phyloP scores from a whole-genome alignment of 1,140 invertebrate species.

The Magallana angulata region DNA sequence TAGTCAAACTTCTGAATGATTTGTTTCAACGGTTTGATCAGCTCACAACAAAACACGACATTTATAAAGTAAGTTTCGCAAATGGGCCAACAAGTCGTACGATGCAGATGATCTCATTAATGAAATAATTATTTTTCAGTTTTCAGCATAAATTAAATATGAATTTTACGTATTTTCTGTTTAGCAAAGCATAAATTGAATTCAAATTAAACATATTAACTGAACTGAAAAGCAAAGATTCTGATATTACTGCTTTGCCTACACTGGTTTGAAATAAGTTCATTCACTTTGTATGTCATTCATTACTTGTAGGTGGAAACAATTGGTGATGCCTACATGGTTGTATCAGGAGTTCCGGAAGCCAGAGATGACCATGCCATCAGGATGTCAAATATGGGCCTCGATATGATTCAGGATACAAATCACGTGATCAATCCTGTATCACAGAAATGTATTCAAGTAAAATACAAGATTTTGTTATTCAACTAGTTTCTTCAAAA shows the following conservation, averaged over 20 bases:
- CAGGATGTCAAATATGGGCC: slow-evolving; percentile 63
- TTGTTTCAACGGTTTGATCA: slow-evolving; percentile 79
- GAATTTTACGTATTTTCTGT: too few relatives aligned
- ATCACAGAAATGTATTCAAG: slow-evolving; percentile 63
- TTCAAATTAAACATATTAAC: neutral
- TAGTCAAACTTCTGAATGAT: slow-evolving; percentile 80
- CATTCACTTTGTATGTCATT: neutral
- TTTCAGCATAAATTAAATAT: too few relatives aligned
- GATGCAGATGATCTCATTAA: too few relatives aligned
- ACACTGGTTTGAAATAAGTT: neutral
- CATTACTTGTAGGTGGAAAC: slow-evolving; percentile 53
- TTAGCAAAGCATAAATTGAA: neutral
- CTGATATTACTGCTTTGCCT: neutral
- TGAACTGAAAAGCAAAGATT: neutral
- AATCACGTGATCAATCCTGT: slow-evolving; percentile 61
- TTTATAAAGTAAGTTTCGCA: slow-evolving; percentile 71
- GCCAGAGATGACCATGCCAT: slow-evolving; percentile 59
- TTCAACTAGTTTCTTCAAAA: neutral
- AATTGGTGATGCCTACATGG: slow-evolving; percentile 73
- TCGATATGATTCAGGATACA: slow-evolving; percentile 64
- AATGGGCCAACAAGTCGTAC: too few relatives aligned
- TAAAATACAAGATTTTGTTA: neutral
- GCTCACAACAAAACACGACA: slow-evolving; percentile 66
- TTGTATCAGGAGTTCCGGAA: slow-evolving; percentile 81
- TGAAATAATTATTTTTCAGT: too few relatives aligned